A percentile compares a stretch with the other conserved stretches of the same genome.
Evolutionary conservation across 2,113 vertebrate species (phyloP).

Genomic region (Istiophorus platypterus): DNA sequence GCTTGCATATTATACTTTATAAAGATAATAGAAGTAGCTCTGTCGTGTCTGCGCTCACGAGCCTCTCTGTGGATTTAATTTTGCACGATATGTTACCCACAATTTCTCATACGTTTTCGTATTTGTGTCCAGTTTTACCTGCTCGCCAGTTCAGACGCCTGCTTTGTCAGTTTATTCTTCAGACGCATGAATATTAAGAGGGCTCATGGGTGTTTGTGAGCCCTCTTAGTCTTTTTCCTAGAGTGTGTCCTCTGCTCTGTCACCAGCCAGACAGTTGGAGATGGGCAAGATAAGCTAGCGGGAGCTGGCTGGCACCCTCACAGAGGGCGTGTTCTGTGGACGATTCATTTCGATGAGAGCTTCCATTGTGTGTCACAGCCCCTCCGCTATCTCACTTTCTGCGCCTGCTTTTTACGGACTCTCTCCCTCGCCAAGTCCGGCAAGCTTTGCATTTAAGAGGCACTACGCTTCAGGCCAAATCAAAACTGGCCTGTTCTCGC

Average conservation of each 20-base stretch:
- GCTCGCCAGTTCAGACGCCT: background rate
- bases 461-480: conserved; percentile 11
- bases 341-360: conserved; percentile 64
- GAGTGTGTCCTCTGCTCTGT: conserved; percentile 25
- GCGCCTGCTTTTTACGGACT: conserved; percentile 20
- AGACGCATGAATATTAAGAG: background rate
- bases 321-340: conserved; percentile 50
- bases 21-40: conserved; percentile 43
- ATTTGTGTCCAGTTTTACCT: conserved; percentile 8
- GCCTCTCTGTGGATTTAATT: conserved; percentile 33
- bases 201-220: background rate
- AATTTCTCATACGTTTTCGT: background rate
- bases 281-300: conserved; percentile 50
- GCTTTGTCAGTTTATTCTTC: conserved; percentile 15
- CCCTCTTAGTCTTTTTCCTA: conserved; percentile 8
- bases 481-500: conserved; percentile 23
- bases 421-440: conserved; percentile 19
- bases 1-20: conserved; percentile 39
- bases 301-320: conserved; percentile 51
- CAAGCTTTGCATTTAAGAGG: conserved; percentile 21
- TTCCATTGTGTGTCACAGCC: conserved; percentile 61
- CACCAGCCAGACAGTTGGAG: conserved; percentile 43
- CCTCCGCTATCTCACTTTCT: conserved; percentile 40
- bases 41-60: conserved; percentile 16
- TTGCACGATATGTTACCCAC: conserved; percentile 16